Percentiles rank a stretch among this genome's conserved stretches.
These are phyloP conservation scores for Carassius carassius DNA, from an alignment of 2,113 vertebrate genomes.

Conservation along the genomic window DNA sequence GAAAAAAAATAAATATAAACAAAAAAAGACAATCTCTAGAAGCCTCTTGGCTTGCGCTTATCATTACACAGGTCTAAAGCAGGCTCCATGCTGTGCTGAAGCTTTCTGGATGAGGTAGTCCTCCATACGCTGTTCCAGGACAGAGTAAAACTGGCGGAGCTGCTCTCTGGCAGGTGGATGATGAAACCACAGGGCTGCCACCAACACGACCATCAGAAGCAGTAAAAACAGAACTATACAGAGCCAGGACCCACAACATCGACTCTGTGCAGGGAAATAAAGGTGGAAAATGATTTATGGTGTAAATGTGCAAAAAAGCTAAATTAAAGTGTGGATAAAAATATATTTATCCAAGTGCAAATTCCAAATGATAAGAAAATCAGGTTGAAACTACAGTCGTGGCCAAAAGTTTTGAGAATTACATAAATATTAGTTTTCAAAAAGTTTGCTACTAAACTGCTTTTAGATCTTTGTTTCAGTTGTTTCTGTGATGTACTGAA, in stretches of 20 bases:
- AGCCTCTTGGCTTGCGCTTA: constrained; percentile 1
- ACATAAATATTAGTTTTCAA: too few species aligned
- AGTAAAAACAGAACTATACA: constrained; percentile 61
- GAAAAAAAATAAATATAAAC: constrained; percentile 50
- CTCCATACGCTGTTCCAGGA: constrained; percentile 65
- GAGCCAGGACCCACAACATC: constrained; percentile 59
- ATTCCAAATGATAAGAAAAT: not conserved
- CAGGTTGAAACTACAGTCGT: not conserved
- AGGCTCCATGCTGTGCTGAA: constrained; percentile 61
- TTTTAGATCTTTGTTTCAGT: too few species aligned
- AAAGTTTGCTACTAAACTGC: too few species aligned
- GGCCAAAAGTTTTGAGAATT: too few species aligned
- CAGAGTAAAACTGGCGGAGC: constrained; percentile 65
- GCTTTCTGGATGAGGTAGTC: constrained; percentile 69
- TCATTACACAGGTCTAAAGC: constrained; percentile 74
- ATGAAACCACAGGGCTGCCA: constrained; percentile 65
- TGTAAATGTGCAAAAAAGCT: not conserved
- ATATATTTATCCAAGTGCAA: not conserved
- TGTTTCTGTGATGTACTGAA: too few species aligned
- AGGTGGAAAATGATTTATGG: not conserved
- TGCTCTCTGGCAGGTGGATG: constrained; percentile 71
- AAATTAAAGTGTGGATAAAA: not conserved
- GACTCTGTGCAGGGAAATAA: constrained; percentile 32
- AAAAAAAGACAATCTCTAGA: not conserved
- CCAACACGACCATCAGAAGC: constrained; percentile 20